phyloP scores from a whole-genome alignment of 2,113 vertebrate species.

The Lophius piscatorius region DNA sequence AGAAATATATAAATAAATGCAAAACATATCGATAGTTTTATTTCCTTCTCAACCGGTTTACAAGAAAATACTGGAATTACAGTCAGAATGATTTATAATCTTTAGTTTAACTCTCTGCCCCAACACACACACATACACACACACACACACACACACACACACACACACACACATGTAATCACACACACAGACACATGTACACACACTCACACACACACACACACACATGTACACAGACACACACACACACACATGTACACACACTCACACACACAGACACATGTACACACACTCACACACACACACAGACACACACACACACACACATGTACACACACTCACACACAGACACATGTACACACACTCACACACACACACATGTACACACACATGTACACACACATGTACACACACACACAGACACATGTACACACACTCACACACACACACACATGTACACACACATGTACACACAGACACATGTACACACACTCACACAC shows the following conservation, averaged over 20 bases:
- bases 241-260: not conserved
- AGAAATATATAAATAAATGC: constrained; percentile 68
- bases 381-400: no score
- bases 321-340: constrained; percentile 2
- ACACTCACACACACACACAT: no score
- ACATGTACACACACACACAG: no score
- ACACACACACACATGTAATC: not conserved
- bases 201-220: constrained; percentile 11
- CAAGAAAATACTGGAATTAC: constrained; percentile 77
- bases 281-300: no score
- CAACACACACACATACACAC: constrained; percentile 1
- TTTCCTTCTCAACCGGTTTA: constrained; percentile 70
- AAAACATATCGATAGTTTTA: constrained; percentile 72
- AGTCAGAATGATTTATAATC: constrained; percentile 77
- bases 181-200: constrained; percentile 5
- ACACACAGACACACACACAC: no score
- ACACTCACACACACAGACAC: constrained; percentile 1
- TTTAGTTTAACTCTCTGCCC: constrained; percentile 67
- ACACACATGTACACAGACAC: no score
- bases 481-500: constrained; percentile 10
- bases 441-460: no score
- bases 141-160: constrained; percentile 22
- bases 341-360: no score
- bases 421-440: no score
- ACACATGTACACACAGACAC: no score